Base-by-base conservation (phyloP, 2,797 vertebrate species). In the Gymnocypris eckloni region DNA sequence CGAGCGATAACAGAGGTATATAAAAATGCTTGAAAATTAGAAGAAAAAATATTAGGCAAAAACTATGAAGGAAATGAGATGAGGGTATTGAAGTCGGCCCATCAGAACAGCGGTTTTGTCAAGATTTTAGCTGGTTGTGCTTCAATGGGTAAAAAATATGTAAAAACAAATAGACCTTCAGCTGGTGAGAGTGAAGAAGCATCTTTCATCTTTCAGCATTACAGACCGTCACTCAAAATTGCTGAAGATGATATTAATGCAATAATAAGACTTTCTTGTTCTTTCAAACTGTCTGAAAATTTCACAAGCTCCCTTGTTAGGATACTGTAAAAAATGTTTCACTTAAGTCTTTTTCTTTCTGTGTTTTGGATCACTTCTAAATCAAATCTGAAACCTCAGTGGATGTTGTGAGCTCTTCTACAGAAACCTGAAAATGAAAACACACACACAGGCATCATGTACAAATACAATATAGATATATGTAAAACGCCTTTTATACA, bases 71-170 rank as follows among this genome's bases (percentile, higher is more conserved):
- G 59, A 85, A 88, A 88, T 89, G 82, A 89, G 85, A 80, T 43
- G 79, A 84, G 85, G 61, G 88, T 82, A 82, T 89, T 89, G 85
- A 85, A 79, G 73, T 89, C 48, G 25, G 33, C 50, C 81, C 61
- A 81, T 70, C 73, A 41, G 69, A 79, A 86, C 48, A 82, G 72
- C 25, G 11, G 73, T 85, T 83, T 88, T 67, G 15, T 83, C 39
- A 15, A 82, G 59, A 43, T 72, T 43, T 61, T 84, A 50, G 33
- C 16, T 33, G 83, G 28, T 45, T 33, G 54, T 56, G 41, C 79
- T 54, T 89, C 83, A 85, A 54, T 61, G 52, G 4, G 43, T 16
- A 20, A 33, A 33, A 33, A 83, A 70, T 56, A 48, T 20, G 16
- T 6, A 70, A 43, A 87, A 84, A 82, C 79, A 85, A 89, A 82